phyloP scores from a whole-genome alignment of 2,888 invertebrate genomes.

The Zele albiditarsus region DNA sequence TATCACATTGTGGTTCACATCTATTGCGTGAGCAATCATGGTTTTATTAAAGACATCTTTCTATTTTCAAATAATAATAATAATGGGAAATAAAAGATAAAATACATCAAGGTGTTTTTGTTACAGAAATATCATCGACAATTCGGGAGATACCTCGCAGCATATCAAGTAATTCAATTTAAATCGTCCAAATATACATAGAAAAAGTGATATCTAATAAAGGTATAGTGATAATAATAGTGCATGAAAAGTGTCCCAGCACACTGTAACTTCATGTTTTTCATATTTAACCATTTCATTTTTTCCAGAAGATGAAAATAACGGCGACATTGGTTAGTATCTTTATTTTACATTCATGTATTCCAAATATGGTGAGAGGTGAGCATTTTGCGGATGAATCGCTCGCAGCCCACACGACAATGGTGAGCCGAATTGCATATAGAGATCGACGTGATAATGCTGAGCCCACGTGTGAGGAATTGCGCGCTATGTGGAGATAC shows the following conservation, averaged over 20 bases:
- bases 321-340: constrained; percentile 45
- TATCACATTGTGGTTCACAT: neutral
- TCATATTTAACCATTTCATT: neutral
- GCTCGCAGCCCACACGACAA: constrained; percentile 43
- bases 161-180: constrained; percentile 19
- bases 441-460: constrained; percentile 69
- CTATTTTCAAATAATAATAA: neutral
- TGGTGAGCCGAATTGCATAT: constrained; percentile 53
- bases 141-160: constrained; percentile 41
- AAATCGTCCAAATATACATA: neutral
- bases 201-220: neutral
- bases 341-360: constrained; percentile 47
- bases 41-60: neutral
- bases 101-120: neutral
- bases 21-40: neutral
- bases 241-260: neutral
- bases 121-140: constrained; percentile 33
- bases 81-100: neutral
- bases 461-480: constrained; percentile 90
- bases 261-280: neutral
- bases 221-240: neutral
- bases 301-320: constrained; percentile 43
- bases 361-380: constrained; percentile 23
- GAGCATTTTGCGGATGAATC: constrained; percentile 36
- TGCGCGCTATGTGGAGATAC: constrained; percentile 94